Percentiles rank a stretch among this genome's conserved stretches.
These are phyloP conservation scores for Trinectes maculatus DNA, from an alignment of 2,113 vertebrate genomes.

Conservation along the genomic window DNA sequence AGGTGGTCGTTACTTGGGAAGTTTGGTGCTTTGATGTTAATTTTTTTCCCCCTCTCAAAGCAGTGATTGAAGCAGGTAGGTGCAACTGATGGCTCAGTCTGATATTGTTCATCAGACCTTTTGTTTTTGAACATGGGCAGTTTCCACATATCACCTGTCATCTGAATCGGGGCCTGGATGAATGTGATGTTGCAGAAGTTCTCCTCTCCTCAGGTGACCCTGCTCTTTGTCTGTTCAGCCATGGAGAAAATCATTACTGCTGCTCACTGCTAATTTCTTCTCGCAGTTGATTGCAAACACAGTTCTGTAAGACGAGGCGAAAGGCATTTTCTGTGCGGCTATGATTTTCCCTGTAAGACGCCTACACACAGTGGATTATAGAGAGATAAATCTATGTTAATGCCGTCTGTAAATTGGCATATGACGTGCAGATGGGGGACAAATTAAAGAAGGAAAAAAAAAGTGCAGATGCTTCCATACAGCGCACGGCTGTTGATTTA, in stretches of 20 bases:
- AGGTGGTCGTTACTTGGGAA: constrained; percentile 1
- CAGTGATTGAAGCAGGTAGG: background rate
- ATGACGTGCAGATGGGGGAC: background rate
- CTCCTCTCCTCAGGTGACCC: background rate
- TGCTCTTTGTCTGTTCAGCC: background rate
- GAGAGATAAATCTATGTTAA: constrained; percentile 1
- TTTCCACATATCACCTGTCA: background rate
- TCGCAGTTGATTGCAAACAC: background rate
- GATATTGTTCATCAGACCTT: background rate
- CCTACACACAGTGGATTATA: constrained; percentile 15
- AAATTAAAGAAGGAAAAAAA: constrained; percentile 5
- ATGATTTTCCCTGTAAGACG: background rate
- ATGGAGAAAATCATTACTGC: background rate
- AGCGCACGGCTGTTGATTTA: background rate
- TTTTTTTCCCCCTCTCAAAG: background rate
- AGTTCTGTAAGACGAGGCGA: background rate
- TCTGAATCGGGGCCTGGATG: background rate
- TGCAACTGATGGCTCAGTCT: background rate
- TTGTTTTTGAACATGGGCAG: background rate
- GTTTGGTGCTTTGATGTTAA: background rate
- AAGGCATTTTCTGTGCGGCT: background rate
- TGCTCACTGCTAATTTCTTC: background rate
- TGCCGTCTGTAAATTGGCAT: background rate
- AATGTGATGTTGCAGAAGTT: background rate
- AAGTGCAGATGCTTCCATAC: background rate